A percentile compares a stretch with the other conserved stretches of the same genome.
Conservation (phyloP, 2,113 vertebrate genomes). For the Bothrops jararaca region DNA sequence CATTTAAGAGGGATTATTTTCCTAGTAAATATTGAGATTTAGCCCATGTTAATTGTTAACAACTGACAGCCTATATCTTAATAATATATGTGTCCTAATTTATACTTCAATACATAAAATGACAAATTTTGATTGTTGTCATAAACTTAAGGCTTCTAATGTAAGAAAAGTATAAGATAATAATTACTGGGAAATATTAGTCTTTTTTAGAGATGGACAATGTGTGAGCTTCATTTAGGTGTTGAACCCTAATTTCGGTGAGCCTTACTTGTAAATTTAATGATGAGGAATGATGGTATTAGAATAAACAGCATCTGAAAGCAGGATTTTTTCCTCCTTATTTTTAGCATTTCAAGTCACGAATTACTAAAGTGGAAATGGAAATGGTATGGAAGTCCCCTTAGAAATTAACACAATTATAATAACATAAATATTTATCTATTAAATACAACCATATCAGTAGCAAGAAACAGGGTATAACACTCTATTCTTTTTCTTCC, state of each 20-base stretch:
- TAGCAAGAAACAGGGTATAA: background rate
- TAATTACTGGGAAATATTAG: background rate
- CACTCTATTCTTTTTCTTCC: background rate
- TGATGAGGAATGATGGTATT: background rate
- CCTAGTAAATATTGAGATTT: slow-evolving; percentile 41
- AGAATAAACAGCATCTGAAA: background rate
- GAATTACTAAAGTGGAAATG: background rate
- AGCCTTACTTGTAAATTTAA: background rate
- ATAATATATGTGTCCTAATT: slow-evolving; percentile 40
- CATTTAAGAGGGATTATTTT: slow-evolving; percentile 46
- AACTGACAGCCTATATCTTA: slow-evolving; percentile 57
- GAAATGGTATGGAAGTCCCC: background rate
- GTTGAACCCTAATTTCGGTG: background rate
- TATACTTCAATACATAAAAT: background rate
- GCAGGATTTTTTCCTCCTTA: background rate
- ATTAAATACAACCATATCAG: background rate
- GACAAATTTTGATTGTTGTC: background rate
- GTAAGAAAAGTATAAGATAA: background rate
- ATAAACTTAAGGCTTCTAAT: background rate
- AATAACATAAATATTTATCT: background rate
- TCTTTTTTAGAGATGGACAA: background rate
- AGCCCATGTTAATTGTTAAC: slow-evolving; percentile 58
- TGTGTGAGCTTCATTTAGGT: background rate
- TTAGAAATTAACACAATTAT: background rate
- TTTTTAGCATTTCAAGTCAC: background rate